Base-by-base conservation (phyloP, 2,888 invertebrate species). In the Stegana nigrithorax region DNA sequence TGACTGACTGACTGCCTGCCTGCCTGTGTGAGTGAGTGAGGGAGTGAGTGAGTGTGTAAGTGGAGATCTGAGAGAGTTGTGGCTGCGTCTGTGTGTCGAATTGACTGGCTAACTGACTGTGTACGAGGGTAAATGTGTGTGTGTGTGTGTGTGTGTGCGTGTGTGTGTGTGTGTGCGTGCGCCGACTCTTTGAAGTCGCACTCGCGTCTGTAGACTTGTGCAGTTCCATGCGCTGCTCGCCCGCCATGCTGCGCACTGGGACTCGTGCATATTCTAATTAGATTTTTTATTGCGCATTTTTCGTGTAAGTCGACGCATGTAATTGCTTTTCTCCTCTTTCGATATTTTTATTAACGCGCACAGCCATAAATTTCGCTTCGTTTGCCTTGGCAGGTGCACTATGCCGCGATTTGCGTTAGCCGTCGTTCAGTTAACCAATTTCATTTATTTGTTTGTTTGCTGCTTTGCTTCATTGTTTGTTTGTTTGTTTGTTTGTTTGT, bases 181-280 rank as follows among this genome's bases (percentile, higher is more conserved):
- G n/a, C n/a, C n/a, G n/a, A n/a, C n/a, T n/a, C n/a, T n/a, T n/a
- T n/a, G n/a, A n/a, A n/a, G n/a, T n/a, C n/a, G n/a, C n/a, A n/a
- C 32, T 32, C n/a, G 32, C 8, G 14, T 44, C 19, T 1, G 44
- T 44, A 44, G 19, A 32, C 10, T 32, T 44, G 17, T 32, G 10
- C 14, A 44, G 17, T 44, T 17, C 6, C 17, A 10, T 17, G 17
- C 17, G 14, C 19, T 44, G 1, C 14, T 21, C 12, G n/a, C n/a
- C n/a, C n/a, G n/a, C n/a, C n/a, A n/a, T n/a, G n/a, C n/a, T 17
- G 7, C 12, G 44, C 17, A 14, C 17, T 17, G 17, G 44, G n/a
- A 44, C 17, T 44, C 14, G 8, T 51, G 27, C 25, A 60, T 60
- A 60, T 60, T 53, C 53, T 42, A 60, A 60, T 60, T 51, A 42